Conservation (phyloP, 2,797 vertebrate genomes). For the Sebastes steindachneri region DNA sequence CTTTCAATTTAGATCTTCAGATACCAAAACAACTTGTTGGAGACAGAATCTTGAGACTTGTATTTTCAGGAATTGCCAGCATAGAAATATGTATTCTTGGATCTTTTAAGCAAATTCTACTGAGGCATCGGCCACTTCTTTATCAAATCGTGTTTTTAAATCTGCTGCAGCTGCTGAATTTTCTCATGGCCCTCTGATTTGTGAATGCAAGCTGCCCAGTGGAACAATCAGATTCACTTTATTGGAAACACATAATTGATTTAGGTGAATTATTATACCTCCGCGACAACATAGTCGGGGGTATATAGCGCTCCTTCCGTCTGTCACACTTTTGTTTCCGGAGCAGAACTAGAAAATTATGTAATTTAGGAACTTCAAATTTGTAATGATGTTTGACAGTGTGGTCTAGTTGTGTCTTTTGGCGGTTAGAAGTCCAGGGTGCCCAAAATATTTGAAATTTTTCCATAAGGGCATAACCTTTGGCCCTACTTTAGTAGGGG, state of each 20-base stretch:
- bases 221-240: not conserved
- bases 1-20: not conserved
- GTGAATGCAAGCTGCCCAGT: not conserved
- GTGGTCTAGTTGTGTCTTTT: too few relatives aligned
- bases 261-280: not conserved
- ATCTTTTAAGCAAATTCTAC: not conserved
- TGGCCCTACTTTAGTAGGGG: too few relatives aligned
- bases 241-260: not conserved
- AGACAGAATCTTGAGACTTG: not conserved
- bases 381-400: too few relatives aligned
- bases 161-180: too few relatives aligned
- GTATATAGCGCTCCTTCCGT: too few relatives aligned
- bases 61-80: not conserved
- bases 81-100: not conserved
- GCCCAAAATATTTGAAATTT: too few relatives aligned
- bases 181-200: not conserved
- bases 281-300: too few relatives aligned
- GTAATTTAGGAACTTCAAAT: too few relatives aligned
- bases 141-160: not conserved
- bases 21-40: not conserved
- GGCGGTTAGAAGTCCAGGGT: too few relatives aligned
- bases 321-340: too few relatives aligned
- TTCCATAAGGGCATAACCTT: too few relatives aligned
- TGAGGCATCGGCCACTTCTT: not conserved
- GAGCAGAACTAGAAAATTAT: too few relatives aligned